Evolutionary conservation across 2,888 invertebrate species (phyloP).

Genomic region (Plagodis pulveraria): DNA sequence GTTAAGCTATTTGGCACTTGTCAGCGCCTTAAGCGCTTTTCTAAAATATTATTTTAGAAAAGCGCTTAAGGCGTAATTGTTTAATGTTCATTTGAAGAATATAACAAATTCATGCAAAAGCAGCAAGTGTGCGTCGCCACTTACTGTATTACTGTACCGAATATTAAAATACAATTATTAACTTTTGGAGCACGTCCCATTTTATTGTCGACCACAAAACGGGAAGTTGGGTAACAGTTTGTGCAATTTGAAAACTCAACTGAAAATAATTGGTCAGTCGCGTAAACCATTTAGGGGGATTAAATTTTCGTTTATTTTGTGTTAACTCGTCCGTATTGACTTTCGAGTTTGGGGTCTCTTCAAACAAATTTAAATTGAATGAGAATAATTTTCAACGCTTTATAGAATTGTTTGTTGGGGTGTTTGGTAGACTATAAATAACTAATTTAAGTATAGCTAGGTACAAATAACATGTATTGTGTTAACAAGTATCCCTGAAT

Average conservation of each 20-base stretch:
- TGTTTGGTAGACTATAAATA: no score
- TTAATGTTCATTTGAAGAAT: no score
- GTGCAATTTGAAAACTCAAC: constrained; percentile 29
- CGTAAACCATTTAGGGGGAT: constrained; percentile 23
- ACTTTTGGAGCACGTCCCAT: constrained; percentile 34
- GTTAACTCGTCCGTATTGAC: constrained; percentile 16
- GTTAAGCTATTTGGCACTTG: no score
- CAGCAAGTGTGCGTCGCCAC: background rate
- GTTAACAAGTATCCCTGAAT: no score
- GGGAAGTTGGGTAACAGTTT: constrained; percentile 36
- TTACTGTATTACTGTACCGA: constrained; percentile 14
- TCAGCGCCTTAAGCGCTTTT: no score
- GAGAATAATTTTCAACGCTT: background rate
- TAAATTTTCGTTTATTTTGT: constrained; percentile 25
- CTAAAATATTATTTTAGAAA: no score
- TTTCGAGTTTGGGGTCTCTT: constrained; percentile 8
- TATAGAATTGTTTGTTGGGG: no score
- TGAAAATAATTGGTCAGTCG: constrained; percentile 32
- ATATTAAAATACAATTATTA: constrained; percentile 37
- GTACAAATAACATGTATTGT: no score
- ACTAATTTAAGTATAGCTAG: no score
- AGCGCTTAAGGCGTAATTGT: no score
- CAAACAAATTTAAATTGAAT: constrained; percentile 5
- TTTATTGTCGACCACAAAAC: constrained; percentile 34
- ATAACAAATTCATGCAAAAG: background rate